Base-by-base conservation (phyloP, 2,797 vertebrate species). In the Coranthus polyacanthus region DNA sequence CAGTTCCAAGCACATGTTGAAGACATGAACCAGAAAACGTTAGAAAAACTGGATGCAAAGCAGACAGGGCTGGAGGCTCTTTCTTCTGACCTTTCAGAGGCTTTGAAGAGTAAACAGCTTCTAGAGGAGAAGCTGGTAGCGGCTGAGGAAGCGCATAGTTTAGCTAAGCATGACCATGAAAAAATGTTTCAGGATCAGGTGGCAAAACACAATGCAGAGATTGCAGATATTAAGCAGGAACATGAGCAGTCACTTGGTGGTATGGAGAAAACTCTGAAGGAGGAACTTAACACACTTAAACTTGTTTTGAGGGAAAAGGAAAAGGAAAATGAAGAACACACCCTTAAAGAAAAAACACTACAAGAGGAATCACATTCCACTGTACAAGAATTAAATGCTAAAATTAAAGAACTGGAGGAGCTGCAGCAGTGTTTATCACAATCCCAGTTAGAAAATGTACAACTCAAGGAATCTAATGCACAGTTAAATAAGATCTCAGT, bases 21-120 rank as follows among this genome's bases (percentile, higher is more conserved):
- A 86, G 95, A 97, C 61, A 97, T 98, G 94, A 99, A 98, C 89
- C 94, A 94, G 82, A 99, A 96, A 78, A 96, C 92, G 0, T 85
- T 97, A 49, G 96, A 96, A 89, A 97, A 97, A 72, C 89, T 99
- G 38, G 95, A 97, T 52, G 86, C 93, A 56, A 98, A 97, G 79
- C 96, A 98, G 81, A 93, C 90, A 4, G 96, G 99, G 69, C 76
- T 98, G 16, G 96, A 99, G 78, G 85, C 93, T 0, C 60, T 98
- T 13, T 95, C 95, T 13, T 86, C 88, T 56, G 96, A 99, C 59
- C 90, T 98, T 24, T 92, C 93, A 9, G 95, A 97, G 76, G 80
- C 92, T 37, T 55, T 94, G 68, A 95, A 92, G 73, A 72, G 65
- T 47, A 95, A 94, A 53, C 78, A 92, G 46, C 80, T 93, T 61